Conservation (phyloP, 2,888 invertebrate species). For the Coecobrya sp. region DNA sequence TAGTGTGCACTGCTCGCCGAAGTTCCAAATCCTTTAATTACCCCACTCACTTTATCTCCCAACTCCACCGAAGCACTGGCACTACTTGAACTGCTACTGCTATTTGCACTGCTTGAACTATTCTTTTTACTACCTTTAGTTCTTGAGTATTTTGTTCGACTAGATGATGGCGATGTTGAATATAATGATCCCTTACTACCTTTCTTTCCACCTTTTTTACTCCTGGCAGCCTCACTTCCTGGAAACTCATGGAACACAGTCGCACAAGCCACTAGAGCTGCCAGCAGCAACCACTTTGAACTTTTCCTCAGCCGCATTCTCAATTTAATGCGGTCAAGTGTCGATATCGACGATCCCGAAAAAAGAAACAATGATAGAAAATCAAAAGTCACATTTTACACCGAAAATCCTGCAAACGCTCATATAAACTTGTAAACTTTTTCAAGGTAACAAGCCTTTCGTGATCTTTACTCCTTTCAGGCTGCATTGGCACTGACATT, state of each 20-base stretch:
- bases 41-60: slow-evolving; percentile 74
- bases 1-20: slow-evolving; percentile 45
- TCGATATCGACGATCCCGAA: slow-evolving; percentile 12
- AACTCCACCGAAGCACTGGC: slow-evolving; percentile 74
- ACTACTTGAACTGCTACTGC: slow-evolving; percentile 63
- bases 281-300: slow-evolving; percentile 77
- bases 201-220: slow-evolving; percentile 73
- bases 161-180: slow-evolving; percentile 61
- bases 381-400: slow-evolving; percentile 60
- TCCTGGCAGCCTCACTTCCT: slow-evolving; percentile 56
- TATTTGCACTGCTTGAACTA: slow-evolving; percentile 43
- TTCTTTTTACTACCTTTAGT: slow-evolving; percentile 66
- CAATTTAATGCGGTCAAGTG: too few relatives aligned
- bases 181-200: slow-evolving; percentile 45
- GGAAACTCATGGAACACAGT: slow-evolving; percentile 77
- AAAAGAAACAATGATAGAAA: not conserved
- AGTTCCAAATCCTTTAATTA: slow-evolving; percentile 50
- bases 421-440: not conserved
- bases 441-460: not conserved
- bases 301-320: slow-evolving; percentile 71
- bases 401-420: not conserved
- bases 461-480: not conserved
- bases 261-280: slow-evolving; percentile 68
- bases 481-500: slow-evolving; percentile 67
- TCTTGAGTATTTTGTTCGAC: slow-evolving; percentile 77